phyloP scores from a whole-genome alignment of 2,888 invertebrate genomes.

The Iphiclides podalirius region DNA sequence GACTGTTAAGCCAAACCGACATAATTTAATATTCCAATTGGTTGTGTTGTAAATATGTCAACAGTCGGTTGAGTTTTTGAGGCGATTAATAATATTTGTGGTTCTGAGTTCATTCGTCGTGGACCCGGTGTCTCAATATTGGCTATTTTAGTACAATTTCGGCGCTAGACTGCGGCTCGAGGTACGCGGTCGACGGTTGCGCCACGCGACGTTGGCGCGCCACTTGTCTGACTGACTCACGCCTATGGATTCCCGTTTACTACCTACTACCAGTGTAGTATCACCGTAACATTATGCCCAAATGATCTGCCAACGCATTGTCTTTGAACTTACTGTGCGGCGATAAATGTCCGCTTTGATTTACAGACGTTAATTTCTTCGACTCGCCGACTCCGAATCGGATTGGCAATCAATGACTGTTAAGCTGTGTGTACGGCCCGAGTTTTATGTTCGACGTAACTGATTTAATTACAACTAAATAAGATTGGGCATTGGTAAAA shows the following conservation, averaged over 20 bases:
- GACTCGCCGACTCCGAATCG: conserved; percentile 33
- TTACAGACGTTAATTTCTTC: conserved; percentile 48
- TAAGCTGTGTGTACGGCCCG: background rate
- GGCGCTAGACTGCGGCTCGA: conserved; percentile 33
- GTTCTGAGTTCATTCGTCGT: conserved; percentile 6
- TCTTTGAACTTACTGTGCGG: conserved; percentile 69
- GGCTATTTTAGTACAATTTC: conserved; percentile 19
- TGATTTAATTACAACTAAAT: too few relatives aligned
- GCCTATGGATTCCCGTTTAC: conserved; percentile 64
- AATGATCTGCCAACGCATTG: conserved; percentile 76
- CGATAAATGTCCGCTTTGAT: conserved; percentile 67
- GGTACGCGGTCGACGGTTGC: conserved; percentile 34
- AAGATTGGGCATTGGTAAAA: too few relatives aligned
- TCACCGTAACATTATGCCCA: conserved; percentile 65
- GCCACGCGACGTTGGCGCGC: conserved; percentile 42
- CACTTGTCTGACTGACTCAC: conserved; percentile 63
- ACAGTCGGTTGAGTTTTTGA: conserved; percentile 13
- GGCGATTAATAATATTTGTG: conserved; percentile 16
- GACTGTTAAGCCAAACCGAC: background rate
- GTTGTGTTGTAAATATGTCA: conserved; percentile 16
- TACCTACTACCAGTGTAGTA: conserved; percentile 50
- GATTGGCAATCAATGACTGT: background rate
- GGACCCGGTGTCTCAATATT: conserved; percentile 11
- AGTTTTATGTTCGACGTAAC: background rate
- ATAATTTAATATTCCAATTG: conserved; percentile 15